Base-by-base conservation (phyloP, 2,888 invertebrate species). In the Plagodis dolabraria region DNA sequence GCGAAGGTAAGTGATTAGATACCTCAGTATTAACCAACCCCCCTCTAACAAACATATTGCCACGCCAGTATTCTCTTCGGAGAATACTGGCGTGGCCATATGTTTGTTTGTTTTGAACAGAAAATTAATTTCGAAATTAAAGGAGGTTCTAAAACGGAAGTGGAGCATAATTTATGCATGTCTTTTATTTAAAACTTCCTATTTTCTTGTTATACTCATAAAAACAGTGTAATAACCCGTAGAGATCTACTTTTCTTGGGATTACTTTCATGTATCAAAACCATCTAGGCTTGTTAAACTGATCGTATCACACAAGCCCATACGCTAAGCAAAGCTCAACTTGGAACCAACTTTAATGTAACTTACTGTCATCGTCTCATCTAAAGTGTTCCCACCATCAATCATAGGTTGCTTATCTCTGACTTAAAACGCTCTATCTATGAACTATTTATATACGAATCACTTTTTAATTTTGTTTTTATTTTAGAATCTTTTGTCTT, bases 401-500 rank as follows among this genome's bases (percentile, higher is more conserved):
- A 92, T 92, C 92, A 92, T 79, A 79, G 77, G 70, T 69, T 63
- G 75, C 80, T 87, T 91, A 92, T 91, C 91, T 83, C 55, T 48
- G 75, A 82, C 81, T 84, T 89, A 91, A 91, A 87, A 89, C 88
- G 76, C 79, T 80, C 86, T 91, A 91, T 90, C 90, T 87, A 72
- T 75, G 63, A 79, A 79, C 82, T 84, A 79, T 87, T 85, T 83
- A 79, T 85, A 74, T 79, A 80, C 77, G 82, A 79, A 85, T 77
- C 72, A 68, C 74, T 72, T 69, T 80, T 74, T 79, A 75, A 77
- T 76, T 67, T 57, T 67, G 63, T 65, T 63, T 59, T 60, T 64
- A 22, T 63, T 51, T 59, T 61, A 69, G 65, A 66, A 70, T 63
- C 72, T 70, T 75, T 80, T 77, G 76, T 77, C 72, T 69, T 52